Evolutionary conservation across 2,113 vertebrate genomes (phyloP).

Genomic region (Cyanocitta stelleri): DNA sequence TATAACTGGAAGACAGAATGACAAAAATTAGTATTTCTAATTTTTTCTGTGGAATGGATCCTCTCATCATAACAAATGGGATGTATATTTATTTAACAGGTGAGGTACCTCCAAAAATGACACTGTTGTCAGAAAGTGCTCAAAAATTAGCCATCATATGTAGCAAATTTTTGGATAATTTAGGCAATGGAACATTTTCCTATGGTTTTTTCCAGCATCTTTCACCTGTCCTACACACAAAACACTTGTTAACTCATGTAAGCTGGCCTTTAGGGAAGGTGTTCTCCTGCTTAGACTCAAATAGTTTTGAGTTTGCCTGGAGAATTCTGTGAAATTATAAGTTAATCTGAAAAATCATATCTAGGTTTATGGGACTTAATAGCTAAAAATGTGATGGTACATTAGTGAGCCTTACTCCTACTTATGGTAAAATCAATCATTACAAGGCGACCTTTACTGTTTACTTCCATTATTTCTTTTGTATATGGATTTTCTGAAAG

Average conservation of each 20-base stretch:
- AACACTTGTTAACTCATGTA: not conserved
- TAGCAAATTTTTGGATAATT: not conserved
- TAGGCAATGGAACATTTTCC: not conserved
- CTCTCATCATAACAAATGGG: not conserved
- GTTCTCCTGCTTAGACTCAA: not conserved
- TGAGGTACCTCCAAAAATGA: not conserved
- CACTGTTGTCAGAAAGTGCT: not conserved
- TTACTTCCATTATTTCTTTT: slow-evolving; percentile 11
- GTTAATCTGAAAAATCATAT: not conserved
- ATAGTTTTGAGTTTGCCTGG: not conserved
- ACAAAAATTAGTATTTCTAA: not conserved
- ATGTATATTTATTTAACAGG: not conserved
- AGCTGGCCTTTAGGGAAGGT: not conserved
- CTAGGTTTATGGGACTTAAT: not conserved
- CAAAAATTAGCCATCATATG: not conserved
- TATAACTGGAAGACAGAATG: not conserved
- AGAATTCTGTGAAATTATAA: not conserved
- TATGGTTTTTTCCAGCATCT: not conserved
- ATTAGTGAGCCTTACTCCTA: not conserved
- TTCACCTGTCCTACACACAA: not conserved
- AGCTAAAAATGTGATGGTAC: not conserved
- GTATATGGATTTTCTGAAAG: not conserved
- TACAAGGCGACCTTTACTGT: not conserved
- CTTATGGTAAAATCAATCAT: not conserved
- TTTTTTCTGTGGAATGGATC: not conserved